Percentiles rank a stretch among this genome's conserved stretches.
phyloP scores from a whole-genome alignment of 2,888 invertebrate genomes.

The Eubasilissa splendida region DNA sequence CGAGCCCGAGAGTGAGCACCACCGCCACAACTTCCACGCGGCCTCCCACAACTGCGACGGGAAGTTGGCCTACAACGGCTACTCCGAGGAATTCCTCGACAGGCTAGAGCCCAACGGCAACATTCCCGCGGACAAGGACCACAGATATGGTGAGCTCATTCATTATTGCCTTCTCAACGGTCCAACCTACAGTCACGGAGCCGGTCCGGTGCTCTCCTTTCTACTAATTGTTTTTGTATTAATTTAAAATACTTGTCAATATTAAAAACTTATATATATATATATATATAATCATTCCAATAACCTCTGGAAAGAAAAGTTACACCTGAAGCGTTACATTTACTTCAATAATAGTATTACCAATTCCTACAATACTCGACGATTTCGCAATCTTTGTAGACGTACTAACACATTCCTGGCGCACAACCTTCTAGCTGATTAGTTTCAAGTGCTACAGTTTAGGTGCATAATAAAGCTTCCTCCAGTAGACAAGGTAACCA shows the following conservation, averaged over 20 bases:
- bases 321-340: no score
- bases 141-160: slow-evolving; percentile 76
- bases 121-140: slow-evolving; percentile 89
- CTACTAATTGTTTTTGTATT: no score
- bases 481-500: not conserved
- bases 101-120: slow-evolving; percentile 94
- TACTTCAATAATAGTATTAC: no score
- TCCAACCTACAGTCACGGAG: not conserved
- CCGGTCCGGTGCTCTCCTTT: no score
- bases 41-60: slow-evolving; percentile 75
- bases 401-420: not conserved
- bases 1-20: slow-evolving; percentile 81
- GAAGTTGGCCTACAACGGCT: slow-evolving; percentile 93
- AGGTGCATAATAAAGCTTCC: slow-evolving; percentile 3
- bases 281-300: no score
- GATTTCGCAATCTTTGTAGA: not conserved
- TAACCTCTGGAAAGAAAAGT: no score
- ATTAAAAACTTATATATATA: no score
- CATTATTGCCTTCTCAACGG: not conserved
- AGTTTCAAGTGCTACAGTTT: slow-evolving; percentile 5
- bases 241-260: no score
- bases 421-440: slow-evolving; percentile 3
- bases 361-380: no score
- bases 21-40: slow-evolving; percentile 73
- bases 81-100: slow-evolving; percentile 95